Base-by-base conservation (phyloP, 2,888 invertebrate genomes). In the Chloromyia formosa region DNA sequence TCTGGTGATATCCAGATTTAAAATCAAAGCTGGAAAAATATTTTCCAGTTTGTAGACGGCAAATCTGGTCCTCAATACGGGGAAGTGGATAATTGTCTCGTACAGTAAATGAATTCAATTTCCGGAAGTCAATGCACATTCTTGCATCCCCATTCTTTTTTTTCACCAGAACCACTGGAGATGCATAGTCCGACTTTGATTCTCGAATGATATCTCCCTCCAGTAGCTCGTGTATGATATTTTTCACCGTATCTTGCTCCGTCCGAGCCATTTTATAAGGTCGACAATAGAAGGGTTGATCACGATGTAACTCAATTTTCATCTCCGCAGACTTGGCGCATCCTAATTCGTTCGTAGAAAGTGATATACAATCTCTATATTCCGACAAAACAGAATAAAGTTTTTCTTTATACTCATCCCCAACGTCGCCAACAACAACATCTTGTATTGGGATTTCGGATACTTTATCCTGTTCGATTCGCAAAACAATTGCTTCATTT, bases 31-130 rank as follows among this genome's bases (percentile, higher is more conserved):
- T 64, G 4, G 79, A 74, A 45, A 77, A 80, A 60, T 74, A 73
- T 18, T 71, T 69, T 10, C 75, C 74, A n/a, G 75, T 75, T 1
- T 60, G 22, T n/a, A 81, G 42, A 0, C 61, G 10, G 22, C 78
- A 76, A 12, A 80, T 10, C 20, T 78, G 69, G 35, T 82, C 81
- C 20, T 78, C 74, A n/a, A 82, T 77, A 16, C 77, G 75, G 2
- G 80, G 80, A 12, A 35, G 27, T 4, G 27, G 27, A 35, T 35
- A 35, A 35, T 35, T 35, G 7, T 35, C 7, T 7, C 7, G 2
- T 7, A 35, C 27, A 35, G 27, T 35, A 35, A 35, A 2, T 4
- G 27, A 35, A 7, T 35, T 35, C 7, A 35, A 35, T 35, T 35
- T 35, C 27, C 27, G 27, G 27, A 35, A 35, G 27, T 35, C 27